Base-by-base conservation (phyloP, 1,140 invertebrate species). In the Centruroides vittatus region DNA sequence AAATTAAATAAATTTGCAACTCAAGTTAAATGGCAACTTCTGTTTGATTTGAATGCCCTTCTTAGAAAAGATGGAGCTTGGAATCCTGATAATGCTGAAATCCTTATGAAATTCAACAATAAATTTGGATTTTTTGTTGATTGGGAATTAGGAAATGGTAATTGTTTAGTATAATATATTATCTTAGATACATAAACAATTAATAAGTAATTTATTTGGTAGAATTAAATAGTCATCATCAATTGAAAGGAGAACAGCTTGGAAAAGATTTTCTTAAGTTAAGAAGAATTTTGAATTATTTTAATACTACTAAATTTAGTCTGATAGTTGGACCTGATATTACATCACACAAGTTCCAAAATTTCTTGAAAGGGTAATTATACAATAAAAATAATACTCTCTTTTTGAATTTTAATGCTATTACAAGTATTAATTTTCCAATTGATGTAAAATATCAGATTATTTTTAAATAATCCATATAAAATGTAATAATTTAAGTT, bases 121-220 rank as follows among this genome's bases (percentile, higher is more conserved):
- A 67, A 73, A 34, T 74, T 80, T 53, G 72, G 66, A 35, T 74
- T 77, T 68, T 67, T 77, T 58, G 65, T 84, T 3, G 80, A 83
- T 65, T 86, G 83, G 82, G 83, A 86, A 71, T 73, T 87, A 48
- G 85, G 85, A 65, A 87, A 88, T 79, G 85, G 81, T 82, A 73
- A 68, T 55, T 66, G 54, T 48, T 52, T 41, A 23, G 23, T 23
- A 41, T 6, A 41, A 41, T 41, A 12, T 13, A 13, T n/a, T 13
- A 51, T 8, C 10, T 49, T 49, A 11, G 48, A 10, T 49, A 49
- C 48, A 51, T 13, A 51, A 13, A 11, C 8, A 1, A 51, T 6
- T 6, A 41, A 0, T 41, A 41, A 6, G 8, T 41, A 41, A 41
- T 41, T 41, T 41, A 41, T 41, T 51, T 51, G 12, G 12, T 34